Evolutionary conservation across 2,113 vertebrate genomes (phyloP).

Genomic region (Picathartes gymnocephalus): DNA sequence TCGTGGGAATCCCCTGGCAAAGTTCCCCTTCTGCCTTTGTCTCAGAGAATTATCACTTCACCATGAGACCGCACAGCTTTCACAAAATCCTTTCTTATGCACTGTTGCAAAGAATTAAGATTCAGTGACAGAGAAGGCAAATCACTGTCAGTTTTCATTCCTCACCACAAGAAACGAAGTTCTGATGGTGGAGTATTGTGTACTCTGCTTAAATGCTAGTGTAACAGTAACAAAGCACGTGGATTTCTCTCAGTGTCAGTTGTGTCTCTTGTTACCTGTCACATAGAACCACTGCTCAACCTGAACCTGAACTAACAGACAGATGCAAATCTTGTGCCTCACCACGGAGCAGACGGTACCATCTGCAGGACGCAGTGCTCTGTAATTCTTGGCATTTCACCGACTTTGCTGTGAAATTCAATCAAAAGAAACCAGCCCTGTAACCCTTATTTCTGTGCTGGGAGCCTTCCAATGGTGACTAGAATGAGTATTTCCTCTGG

Average conservation of each 20-base stretch:
- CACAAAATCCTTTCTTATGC: constrained; percentile 11
- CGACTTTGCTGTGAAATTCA: not conserved
- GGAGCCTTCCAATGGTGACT: not conserved
- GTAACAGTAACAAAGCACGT: not conserved
- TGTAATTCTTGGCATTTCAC: not conserved
- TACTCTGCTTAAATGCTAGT: not conserved
- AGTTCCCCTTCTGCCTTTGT: constrained; percentile 36
- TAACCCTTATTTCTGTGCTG: not conserved
- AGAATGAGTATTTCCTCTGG: not conserved
- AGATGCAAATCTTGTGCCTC: constrained; percentile 11
- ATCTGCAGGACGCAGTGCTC: not conserved
- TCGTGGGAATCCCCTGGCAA: constrained; percentile 43
- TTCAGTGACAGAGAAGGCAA: not conserved
- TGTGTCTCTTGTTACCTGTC: not conserved
- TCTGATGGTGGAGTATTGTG: not conserved
- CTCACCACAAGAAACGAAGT: not conserved
- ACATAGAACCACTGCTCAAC: not conserved
- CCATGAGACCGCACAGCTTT: not conserved
- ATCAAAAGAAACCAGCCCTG: not conserved
- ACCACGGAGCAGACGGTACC: not conserved
- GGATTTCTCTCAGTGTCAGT: not conserved
- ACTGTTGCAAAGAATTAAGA: not conserved
- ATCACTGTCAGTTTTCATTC: not conserved
- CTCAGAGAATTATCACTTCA: not conserved
- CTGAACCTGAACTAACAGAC: not conserved